Conservation (phyloP, 2,113 vertebrate species). For the Phrynosoma platyrhinos region DNA sequence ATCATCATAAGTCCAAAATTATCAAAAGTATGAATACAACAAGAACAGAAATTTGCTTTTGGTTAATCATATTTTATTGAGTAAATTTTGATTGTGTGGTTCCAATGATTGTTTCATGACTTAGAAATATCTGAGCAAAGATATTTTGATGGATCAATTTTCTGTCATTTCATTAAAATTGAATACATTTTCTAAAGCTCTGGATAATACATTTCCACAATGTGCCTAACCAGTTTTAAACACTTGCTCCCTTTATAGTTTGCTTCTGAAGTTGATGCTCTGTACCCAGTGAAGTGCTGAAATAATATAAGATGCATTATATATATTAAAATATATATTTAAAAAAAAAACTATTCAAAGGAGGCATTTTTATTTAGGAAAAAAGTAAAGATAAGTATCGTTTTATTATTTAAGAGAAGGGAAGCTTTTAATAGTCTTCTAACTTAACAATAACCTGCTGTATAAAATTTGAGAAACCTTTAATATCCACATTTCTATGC, state of each 20-base stretch:
- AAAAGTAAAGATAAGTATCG: neutral
- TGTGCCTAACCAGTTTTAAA: conserved; percentile 47
- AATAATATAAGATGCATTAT: neutral
- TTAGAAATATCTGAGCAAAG: conserved; percentile 60
- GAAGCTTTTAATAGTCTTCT: neutral
- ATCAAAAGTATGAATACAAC: too few relatives aligned
- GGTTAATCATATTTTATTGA: conserved; percentile 58
- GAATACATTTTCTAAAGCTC: conserved; percentile 66
- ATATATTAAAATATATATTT: neutral
- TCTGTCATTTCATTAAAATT: conserved; percentile 71
- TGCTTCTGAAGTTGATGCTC: neutral
- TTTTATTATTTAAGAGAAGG: neutral
- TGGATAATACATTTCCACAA: conserved; percentile 60
- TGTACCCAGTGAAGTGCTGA: neutral
- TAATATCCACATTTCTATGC: neutral
- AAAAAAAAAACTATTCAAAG: neutral
- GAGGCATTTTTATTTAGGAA: conserved; percentile 14
- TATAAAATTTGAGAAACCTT: neutral
- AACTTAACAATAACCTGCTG: neutral
- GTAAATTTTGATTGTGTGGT: conserved; percentile 32
- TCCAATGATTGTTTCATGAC: conserved; percentile 61
- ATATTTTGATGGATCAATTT: conserved; percentile 70
- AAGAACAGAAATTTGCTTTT: neutral
- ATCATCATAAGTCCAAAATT: too few relatives aligned
- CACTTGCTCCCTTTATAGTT: conserved; percentile 26